phyloP scores from a whole-genome alignment of 2,797 vertebrate genomes.

The Danio kyathit region DNA sequence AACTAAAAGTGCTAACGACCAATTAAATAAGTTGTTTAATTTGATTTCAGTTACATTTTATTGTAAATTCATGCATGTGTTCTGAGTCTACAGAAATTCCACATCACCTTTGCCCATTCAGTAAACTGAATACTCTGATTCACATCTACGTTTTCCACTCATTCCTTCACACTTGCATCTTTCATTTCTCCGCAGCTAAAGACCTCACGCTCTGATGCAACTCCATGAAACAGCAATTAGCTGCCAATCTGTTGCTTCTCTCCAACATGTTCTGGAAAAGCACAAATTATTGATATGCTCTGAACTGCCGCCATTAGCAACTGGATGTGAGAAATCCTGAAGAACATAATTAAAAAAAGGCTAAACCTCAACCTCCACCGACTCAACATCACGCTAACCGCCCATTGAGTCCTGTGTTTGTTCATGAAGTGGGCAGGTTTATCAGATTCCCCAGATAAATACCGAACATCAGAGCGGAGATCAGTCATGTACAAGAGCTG shows the following conservation, averaged over 20 bases:
- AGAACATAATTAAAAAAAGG: background rate
- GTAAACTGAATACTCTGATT: background rate
- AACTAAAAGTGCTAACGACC: no score
- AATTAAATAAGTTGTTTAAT: no score
- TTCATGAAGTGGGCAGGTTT: constrained; percentile 6
- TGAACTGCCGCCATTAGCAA: constrained; percentile 1
- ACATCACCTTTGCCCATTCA: no score
- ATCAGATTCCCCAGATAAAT: constrained; percentile 32
- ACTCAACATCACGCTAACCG: background rate
- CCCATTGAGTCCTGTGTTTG: constrained; percentile 12
- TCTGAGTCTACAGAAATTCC: no score
- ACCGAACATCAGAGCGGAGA: constrained; percentile 8
- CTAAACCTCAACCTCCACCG: background rate
- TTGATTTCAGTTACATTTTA: no score
- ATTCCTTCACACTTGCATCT: constrained; percentile 1
- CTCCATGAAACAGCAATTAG: constrained; percentile 59
- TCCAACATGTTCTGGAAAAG: constrained; percentile 24
- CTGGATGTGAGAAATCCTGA: background rate
- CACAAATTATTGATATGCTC: constrained; percentile 38
- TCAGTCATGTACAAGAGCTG: constrained; percentile 21
- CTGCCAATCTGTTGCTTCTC: constrained; percentile 32
- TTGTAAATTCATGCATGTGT: no score
- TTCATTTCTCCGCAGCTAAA: constrained; percentile 26
- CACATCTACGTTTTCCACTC: background rate
- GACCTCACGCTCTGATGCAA: constrained; percentile 58